Evolutionary conservation across 2,888 invertebrate species (phyloP).

Genomic region (Nomada hirtipes): DNA sequence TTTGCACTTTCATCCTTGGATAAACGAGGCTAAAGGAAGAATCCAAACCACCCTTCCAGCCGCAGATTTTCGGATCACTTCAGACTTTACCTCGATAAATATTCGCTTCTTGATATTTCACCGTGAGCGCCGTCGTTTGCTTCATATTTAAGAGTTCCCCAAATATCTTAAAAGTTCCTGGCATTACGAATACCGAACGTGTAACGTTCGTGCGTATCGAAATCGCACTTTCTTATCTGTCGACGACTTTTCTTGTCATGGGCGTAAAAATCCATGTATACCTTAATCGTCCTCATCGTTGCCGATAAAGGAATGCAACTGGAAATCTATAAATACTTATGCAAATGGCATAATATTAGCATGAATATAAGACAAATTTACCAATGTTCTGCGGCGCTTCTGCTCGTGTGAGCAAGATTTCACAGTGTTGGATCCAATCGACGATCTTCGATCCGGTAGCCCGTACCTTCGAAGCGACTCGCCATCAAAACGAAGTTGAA

Average conservation of each 20-base stretch:
- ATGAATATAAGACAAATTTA: conserved; percentile 13
- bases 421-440: conserved; percentile 31
- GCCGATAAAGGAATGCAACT: not conserved
- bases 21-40: conserved; percentile 34
- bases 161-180: conserved; percentile 17
- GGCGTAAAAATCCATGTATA: not conserved
- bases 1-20: conserved; percentile 61
- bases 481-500: conserved; percentile 56
- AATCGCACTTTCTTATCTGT: not conserved
- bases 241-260: not conserved
- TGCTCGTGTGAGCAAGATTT: conserved; percentile 28
- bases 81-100: conserved; percentile 68
- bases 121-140: conserved; percentile 35
- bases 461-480: conserved; percentile 58
- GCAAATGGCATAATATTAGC: not conserved
- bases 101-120: conserved; percentile 63
- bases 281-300: not conserved
- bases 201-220: not conserved
- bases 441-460: conserved; percentile 56
- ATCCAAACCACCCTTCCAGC: conserved; percentile 14
- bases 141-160: conserved; percentile 10
- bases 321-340: not conserved
- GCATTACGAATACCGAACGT: conserved; percentile 10
- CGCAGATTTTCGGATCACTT: conserved; percentile 63
- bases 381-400: conserved; percentile 18